Base-by-base conservation (phyloP, 1,140 invertebrate genomes). In the Panonychus citri region DNA sequence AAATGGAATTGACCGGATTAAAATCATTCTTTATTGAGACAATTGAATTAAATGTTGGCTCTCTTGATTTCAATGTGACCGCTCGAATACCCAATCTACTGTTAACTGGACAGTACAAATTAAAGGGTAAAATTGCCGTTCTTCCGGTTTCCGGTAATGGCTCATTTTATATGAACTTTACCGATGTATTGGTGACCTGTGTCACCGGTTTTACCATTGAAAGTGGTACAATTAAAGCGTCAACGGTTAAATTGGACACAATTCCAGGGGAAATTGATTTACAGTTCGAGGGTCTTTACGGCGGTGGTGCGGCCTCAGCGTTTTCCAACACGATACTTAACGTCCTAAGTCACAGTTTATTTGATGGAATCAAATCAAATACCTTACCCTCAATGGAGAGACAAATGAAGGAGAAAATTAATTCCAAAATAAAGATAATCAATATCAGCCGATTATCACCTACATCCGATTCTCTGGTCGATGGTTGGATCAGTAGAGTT, bases 131-230 rank as follows among this genome's bases (percentile, higher is more conserved):
- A 13, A 55, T 64, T 2, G 57, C 58, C 2, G 46, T 62, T 59
- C 13, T 64, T 1, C 25, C 55, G 1, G 19, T 62, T 10, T 53
- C 53, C 51, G 62, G 63, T 21, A 56, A 56, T 25, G 63, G 63
- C n/a, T 26, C 37, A 8, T 63, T 64, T 37, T 63, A 57, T 53
- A 63, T 64, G 62, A 63, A 64, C 24, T 46, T 62, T 17, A 48
- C 57, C 0, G 55, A 56, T 7, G 53, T 64, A 3, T 24, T 53
- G n/a, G 40, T 57, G 7, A 21, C 46, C n/a, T 57, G 34, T n/a
- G 21, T n/a, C 12, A 57, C 59, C 19, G 25, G 25, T 27, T 34
- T 60, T 1, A 43, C 55, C 7, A 43, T 26, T 2, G 26, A n/a
- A 8, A 40, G 50, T 17, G 53, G 39, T 7, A 12, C 5, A 4